Evolutionary conservation across 1,140 invertebrate species (phyloP).

Genomic region (Ericerus pela): DNA sequence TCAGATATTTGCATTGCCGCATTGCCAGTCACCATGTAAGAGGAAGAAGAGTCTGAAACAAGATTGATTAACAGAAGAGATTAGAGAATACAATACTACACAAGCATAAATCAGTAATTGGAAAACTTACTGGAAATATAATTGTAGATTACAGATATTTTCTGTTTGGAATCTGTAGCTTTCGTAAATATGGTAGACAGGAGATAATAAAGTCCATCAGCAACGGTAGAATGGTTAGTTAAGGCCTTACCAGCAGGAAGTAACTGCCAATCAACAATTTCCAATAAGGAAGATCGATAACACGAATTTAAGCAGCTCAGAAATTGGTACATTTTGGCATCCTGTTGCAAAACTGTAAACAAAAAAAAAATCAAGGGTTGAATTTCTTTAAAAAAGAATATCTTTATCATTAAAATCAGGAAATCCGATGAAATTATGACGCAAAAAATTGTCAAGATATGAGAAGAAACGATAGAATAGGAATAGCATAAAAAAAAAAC

Average conservation of each 20-base stretch:
- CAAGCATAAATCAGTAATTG: no score
- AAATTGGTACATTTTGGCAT: conserved; percentile 64
- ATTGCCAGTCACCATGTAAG: no score
- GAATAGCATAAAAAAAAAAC: no score
- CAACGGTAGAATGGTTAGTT: conserved; percentile 49
- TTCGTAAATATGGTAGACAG: conserved; percentile 53
- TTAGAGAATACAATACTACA: no score
- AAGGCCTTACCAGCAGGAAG: background rate
- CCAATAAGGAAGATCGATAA: conserved; percentile 45
- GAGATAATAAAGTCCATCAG: conserved; percentile 69
- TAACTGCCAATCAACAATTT: conserved; percentile 27
- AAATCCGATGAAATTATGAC: no score
- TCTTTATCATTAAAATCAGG: no score
- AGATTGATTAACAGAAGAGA: no score
- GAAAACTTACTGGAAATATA: conserved; percentile 14
- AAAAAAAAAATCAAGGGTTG: no score
- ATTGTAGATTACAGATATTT: conserved; percentile 43
- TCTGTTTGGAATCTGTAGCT: conserved; percentile 50
- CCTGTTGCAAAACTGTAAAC: conserved; percentile 49
- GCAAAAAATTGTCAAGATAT: no score
- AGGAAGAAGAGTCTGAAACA: no score
- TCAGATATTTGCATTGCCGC: conserved; percentile 46
- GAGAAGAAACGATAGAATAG: no score
- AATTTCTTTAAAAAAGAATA: no score
- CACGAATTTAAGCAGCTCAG: conserved; percentile 56